Conservation (phyloP, 2,113 vertebrate species). For the Cinclus mexicanus region DNA sequence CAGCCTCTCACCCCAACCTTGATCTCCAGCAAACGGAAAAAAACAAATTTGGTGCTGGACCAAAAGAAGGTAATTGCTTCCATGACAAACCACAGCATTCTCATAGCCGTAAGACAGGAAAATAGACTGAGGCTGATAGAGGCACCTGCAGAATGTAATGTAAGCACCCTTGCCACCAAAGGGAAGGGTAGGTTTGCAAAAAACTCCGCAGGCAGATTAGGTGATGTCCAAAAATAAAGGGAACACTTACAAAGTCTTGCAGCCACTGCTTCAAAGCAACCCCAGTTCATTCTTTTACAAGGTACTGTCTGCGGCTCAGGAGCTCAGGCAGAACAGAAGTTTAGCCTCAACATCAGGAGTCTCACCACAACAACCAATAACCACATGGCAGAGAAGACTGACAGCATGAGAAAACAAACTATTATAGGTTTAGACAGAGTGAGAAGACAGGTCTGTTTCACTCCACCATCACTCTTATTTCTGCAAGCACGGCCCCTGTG, state of each 20-base stretch:
- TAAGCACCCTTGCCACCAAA: neutral
- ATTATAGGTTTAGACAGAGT: neutral
- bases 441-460: neutral
- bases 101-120: neutral
- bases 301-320: neutral
- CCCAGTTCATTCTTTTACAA: neutral
- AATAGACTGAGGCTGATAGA: neutral
- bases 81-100: neutral
- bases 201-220: neutral
- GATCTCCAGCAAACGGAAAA: neutral
- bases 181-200: neutral
- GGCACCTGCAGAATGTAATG: neutral
- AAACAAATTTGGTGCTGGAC: neutral
- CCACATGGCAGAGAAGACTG: neutral
- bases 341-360: neutral
- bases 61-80: neutral
- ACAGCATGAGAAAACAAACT: neutral
- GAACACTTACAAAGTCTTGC: neutral
- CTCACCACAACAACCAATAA: neutral
- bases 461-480: neutral
- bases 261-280: neutral
- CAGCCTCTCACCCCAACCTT: neutral
- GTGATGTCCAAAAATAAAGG: neutral
- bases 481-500: neutral
- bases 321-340: neutral